Base-by-base conservation (phyloP, 1,140 invertebrate genomes). In the Subanguina moxae region DNA sequence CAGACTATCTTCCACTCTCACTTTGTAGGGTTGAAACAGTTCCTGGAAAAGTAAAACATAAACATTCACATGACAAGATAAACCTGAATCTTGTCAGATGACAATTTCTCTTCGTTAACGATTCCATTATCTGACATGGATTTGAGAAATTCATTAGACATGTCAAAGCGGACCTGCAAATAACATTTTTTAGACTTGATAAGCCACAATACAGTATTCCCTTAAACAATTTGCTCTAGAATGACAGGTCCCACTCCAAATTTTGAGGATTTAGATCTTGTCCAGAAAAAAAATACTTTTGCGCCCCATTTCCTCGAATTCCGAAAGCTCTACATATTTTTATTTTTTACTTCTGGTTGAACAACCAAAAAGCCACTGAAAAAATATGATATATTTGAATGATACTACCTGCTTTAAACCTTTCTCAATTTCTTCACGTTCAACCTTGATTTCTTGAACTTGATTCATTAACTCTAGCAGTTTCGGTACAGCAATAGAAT, bases 21-120 rank as follows among this genome's bases (percentile, higher is more conserved):
- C 88, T 80, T 92, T 89, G 57, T 96, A 84, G 17, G 90, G 89
- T 32, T 88, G 89, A 76, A 90, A 93, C n/a, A 88, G 85, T 73
- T 89, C 84, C 28, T 90, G n/a, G n/a, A n/a, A 38, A 38, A 38
- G 11, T 38, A 38, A 38, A 38, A 38, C 3, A 38, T 38, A 38
- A 38, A 5, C 3, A 38, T 11, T 11, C 32, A n/a, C n/a, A n/a
- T n/a, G n/a, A n/a, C n/a, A n/a, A n/a, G n/a, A n/a, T n/a, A n/a
- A n/a, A 38, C 32, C 32, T 38, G 90, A 67, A 97, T 86, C 72
- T 88, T 88, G 74, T 89, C 73, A 21, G 76, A 70, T 13, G 90
- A 75, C 28, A 83, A 46, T 21, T 80, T 68, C 64, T 79, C 88
- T 84, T 97, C 94, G 84, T 92, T 91, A 25, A 96, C 89, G 1